Percentiles rank a stretch among this genome's conserved stretches.
Evolutionary conservation across 2,888 invertebrate genomes (phyloP).

Genomic region (Ischnura elegans): DNA sequence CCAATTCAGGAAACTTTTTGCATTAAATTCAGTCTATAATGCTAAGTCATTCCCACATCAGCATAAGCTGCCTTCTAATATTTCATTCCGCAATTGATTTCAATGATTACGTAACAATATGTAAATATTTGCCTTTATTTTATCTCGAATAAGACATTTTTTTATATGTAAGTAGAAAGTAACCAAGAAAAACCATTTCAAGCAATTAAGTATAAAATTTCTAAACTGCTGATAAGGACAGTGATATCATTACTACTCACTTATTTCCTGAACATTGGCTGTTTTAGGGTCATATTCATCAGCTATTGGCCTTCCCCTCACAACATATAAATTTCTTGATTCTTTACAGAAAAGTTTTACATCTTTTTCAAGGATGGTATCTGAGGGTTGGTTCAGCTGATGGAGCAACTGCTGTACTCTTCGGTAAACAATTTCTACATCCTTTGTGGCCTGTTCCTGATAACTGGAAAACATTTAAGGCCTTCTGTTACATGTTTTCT

Average conservation of each 20-base stretch:
- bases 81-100: too few relatives aligned
- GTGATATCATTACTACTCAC: slow-evolving; percentile 75
- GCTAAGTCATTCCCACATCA: too few relatives aligned
- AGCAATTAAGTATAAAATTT: too few relatives aligned
- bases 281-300: slow-evolving; percentile 88
- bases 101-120: too few relatives aligned
- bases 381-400: slow-evolving; percentile 87
- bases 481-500: neutral
- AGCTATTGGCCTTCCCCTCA: slow-evolving; percentile 86
- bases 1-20: too few relatives aligned
- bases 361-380: slow-evolving; percentile 87
- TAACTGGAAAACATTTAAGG: slow-evolving; percentile 79
- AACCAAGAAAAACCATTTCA: too few relatives aligned
- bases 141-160: too few relatives aligned
- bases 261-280: slow-evolving; percentile 81
- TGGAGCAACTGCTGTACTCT: slow-evolving; percentile 89
- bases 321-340: slow-evolving; percentile 88
- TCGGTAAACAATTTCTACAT: slow-evolving; percentile 89
- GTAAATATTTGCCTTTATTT: too few relatives aligned
- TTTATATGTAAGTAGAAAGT: too few relatives aligned
- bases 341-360: slow-evolving; percentile 94
- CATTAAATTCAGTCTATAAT: too few relatives aligned
- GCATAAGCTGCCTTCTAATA: too few relatives aligned
- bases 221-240: too few relatives aligned
- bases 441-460: slow-evolving; percentile 89